Evolutionary conservation across 1,140 invertebrate species (phyloP), one percentile per base, ranked within the genome.

Genomic region (Hylaeus anthracinus): DNA sequence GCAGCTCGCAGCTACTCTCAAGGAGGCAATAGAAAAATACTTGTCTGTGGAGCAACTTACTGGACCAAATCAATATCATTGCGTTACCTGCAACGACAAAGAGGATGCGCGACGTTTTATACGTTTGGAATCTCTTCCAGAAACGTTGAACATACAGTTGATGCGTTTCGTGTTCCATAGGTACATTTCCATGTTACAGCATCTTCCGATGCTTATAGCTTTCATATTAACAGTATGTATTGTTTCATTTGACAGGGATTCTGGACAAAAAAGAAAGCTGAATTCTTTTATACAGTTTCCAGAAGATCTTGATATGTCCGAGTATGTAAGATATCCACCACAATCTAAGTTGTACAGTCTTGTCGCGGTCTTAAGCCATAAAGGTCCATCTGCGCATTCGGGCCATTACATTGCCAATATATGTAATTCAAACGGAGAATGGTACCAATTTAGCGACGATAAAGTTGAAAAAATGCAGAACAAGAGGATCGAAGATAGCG

Each of bases 391-490:
- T 75, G 96, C 96, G 9, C 94, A 96, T 86, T 96, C 95, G 64
- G 96, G 96, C n/a, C 96, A 97, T 91, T 97, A 96, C 86, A 95
- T 96, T 83, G 94, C 94, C 84, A 93, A 92, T 89, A 93, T 93
- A 86, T 91, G 96, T 86, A 94, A 94, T 79, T 92, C 92, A 26
- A 90, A 92, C 9, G 94, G 94, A 5, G 93, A 94, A 72, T 96
- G 96, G 95, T 95, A 95, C 86, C 95, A 95, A 83, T 96, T 96
- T 85, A 96, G 96, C 90, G 96, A 97, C 88, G 96, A 96, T 88
- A 94, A 94, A 86, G 95, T 96, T 43, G 95, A 96, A 72, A 94
- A 95, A 90, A 94, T 96, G 87, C 90, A 89, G 43, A 89, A 89
- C 41, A 90, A 90, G 73, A 77, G 88, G 91, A 95, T 90, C 92